Evolutionary conservation across 1,140 invertebrate species (phyloP), one percentile per base, ranked within the genome.

Genomic region (Asobara japonica): DNA sequence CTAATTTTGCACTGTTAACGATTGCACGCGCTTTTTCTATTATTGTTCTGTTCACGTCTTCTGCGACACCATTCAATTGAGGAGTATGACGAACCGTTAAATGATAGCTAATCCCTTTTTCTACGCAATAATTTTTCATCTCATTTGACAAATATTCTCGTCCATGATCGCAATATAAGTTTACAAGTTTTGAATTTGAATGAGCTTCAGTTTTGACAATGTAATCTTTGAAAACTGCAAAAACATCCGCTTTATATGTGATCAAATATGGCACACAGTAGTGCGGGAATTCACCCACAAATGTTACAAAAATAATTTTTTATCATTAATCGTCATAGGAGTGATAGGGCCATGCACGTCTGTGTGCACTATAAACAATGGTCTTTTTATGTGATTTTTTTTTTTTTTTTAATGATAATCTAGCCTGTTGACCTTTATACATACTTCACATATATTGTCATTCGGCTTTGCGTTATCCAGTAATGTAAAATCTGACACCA

Each of bases 31-130:
- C 82, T 67, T 82, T 88, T 80, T 87, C 84, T 11, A 79, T 83
- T 18, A 88, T 80, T 20, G 85, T 86, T 36, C 83, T 68, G 69
- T 84, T 85, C 76, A 86, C 83, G 51, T 86, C 74, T 70, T 90
- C 88, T 0, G 70, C 29, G 10, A 65, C 11, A 29, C 61, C 70
- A 33, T 71, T 71, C 56, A 51, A 56, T 45, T 65, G 36, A 20
- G 70, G 70, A 22, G 61, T 65, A 8, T 31, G 29, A 1, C 64
- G 64, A 0, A 36, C 22, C 0, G 71, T 72, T 16, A 56, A 27
- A 36, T 72, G 71, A 60, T 72, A 66, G 25, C 20, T 66, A 0
- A 72, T 56, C 73, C 71, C 51, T 41, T 71, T 69, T n/a, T 68
- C 18, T n/a, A 51, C 29, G 25, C 65, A 68, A 51, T 30, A 68